These are phyloP conservation scores for Tautogolabrus adspersus DNA, from an alignment of 2,113 vertebrate species.

Conservation along the genomic window DNA sequence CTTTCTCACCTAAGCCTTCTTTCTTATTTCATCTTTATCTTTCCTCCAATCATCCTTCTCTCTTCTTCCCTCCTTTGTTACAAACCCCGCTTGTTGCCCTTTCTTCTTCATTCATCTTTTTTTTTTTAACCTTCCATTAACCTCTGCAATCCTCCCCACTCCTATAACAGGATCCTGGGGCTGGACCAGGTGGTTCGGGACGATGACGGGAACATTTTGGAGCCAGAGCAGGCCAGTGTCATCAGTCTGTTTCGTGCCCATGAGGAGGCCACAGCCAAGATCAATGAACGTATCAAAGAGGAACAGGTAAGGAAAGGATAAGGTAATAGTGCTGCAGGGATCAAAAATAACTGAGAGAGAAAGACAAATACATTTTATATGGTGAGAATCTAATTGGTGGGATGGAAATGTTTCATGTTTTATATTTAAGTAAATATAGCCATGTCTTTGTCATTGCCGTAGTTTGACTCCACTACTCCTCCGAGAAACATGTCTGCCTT, in stretches of 20 bases:
- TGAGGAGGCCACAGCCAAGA: conserved; percentile 91
- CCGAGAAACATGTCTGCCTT: neutral
- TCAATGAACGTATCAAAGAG: conserved; percentile 95
- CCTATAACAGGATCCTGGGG: conserved; percentile 88
- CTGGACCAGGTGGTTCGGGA: conserved; percentile 94
- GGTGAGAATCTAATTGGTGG: neutral
- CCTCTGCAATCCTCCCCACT: neutral
- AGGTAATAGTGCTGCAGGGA: neutral
- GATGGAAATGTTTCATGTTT: too few relatives aligned
- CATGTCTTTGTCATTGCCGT: too few relatives aligned
- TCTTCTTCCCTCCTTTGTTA: neutral
- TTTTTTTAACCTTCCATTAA: conserved; percentile 7
- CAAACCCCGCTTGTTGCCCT: neutral
- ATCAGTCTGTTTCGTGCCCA: conserved; percentile 97
- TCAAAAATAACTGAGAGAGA: neutral
- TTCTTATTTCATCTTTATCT: neutral
- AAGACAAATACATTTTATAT: neutral
- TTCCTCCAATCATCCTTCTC: neutral
- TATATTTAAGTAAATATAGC: too few relatives aligned
- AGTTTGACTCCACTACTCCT: too few relatives aligned
- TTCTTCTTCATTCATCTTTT: conserved; percentile 12
- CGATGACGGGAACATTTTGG: conserved; percentile 93
- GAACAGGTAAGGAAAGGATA: conserved; percentile 85
- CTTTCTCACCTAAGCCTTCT: neutral
- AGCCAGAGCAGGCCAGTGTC: conserved; percentile 93